Evolutionary conservation across 2,888 invertebrate genomes (phyloP), one percentile per base, ranked within the genome.

Genomic region (Leistus spinibarbis): DNA sequence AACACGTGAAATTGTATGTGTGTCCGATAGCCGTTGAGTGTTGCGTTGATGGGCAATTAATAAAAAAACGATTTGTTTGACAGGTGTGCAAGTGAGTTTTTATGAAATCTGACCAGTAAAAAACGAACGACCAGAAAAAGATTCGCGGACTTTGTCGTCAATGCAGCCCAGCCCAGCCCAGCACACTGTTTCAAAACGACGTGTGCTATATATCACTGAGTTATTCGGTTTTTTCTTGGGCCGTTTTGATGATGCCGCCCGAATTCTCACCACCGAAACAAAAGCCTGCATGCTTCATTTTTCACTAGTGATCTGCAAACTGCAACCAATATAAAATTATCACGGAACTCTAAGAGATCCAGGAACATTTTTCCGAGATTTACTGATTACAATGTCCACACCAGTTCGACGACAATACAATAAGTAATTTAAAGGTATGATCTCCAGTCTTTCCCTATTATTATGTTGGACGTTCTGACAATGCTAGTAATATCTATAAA

Each of bases 11-110:
- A 72, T 9, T 40, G 65, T 54, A 64, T 22, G n/a, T n/a, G n/a
- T n/a, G n/a, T n/a, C n/a, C n/a, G n/a, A 72, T 16, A 24, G 57
- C 20, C 17, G 53, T 56, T 54, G 60, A 60, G 60, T 60, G 22
- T 24, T 22, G 62, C 17, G 57, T 56, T 66, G 73, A 67, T 67
- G 67, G 60, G 66, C 67, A 73, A 72, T 72, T 72, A 72, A 72
- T 72, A 72, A 72, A 72, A 72, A 72, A 72, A 72, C 72, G 40
- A 72, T 72, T 72, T 72, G 72, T 65, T 72, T 72, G 72, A 72
- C 72, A 72, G 72, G 65, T 72, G 72, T 65, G 23, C 16, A 56
- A 19, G 71, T 40, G 22, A 9, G 54, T 17, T 22, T 57, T 57
- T 17, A 57, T 57, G 17, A 57, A 57, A 19, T 57, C 57, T 9